phyloP scores from a whole-genome alignment of 2,797 vertebrate species.

The Ctenochaetus hawaiiensis region DNA sequence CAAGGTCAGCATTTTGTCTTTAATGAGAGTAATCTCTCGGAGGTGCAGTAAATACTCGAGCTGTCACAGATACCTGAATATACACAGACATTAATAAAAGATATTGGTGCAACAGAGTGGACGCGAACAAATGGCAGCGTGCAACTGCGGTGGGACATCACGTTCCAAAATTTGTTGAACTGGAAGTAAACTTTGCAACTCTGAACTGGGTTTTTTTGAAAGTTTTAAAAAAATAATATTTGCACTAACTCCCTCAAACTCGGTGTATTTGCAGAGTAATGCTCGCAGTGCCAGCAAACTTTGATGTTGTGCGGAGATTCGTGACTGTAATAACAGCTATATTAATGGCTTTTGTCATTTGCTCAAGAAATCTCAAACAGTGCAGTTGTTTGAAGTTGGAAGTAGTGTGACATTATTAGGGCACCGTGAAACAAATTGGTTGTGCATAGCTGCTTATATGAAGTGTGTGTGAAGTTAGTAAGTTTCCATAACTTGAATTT shows the following conservation, averaged over 20 bases:
- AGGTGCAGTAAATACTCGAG: slow-evolving; percentile 59
- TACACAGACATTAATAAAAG: slow-evolving; percentile 42
- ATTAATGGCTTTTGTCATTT: background rate
- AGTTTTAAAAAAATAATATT: background rate
- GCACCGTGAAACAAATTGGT: background rate
- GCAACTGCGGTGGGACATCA: background rate
- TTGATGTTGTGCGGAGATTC: background rate
- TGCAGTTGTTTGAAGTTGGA: background rate
- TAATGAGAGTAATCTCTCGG: slow-evolving; percentile 68
- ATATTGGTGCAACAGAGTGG: slow-evolving; percentile 24
- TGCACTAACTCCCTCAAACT: background rate
- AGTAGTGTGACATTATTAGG: background rate
- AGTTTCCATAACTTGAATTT: too few relatives aligned
- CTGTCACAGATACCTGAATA: slow-evolving; percentile 35
- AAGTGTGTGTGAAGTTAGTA: background rate
- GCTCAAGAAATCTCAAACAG: background rate
- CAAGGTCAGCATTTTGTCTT: slow-evolving; percentile 78
- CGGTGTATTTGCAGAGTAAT: background rate
- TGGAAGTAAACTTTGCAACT: background rate
- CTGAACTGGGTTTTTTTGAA: background rate
- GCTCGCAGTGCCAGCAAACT: background rate
- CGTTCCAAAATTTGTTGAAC: background rate
- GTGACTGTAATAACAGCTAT: background rate
- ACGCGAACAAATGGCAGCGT: slow-evolving; percentile 28
- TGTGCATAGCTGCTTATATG: background rate